Percentiles rank a stretch among this genome's conserved stretches.
These are phyloP conservation scores for Semnornis frantzii DNA, from an alignment of 2,113 vertebrate genomes.

Conservation along the genomic window DNA sequence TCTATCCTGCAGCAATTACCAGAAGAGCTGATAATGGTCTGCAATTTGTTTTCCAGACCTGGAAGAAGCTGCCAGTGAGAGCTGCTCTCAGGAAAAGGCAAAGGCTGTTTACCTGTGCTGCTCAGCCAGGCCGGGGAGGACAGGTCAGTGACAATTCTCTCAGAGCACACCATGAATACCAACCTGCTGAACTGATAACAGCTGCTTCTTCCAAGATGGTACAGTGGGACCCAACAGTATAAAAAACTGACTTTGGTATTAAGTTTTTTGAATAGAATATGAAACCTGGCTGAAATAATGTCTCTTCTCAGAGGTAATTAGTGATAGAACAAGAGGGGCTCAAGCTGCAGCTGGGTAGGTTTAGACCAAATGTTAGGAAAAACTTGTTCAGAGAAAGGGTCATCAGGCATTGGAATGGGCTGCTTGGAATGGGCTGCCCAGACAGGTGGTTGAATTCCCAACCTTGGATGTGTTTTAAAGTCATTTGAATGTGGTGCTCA, in stretches of 20 bases:
- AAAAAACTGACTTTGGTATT: neutral
- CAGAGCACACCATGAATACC: neutral
- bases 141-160: neutral
- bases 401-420: no score
- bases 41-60: constrained; percentile 54
- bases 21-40: constrained; percentile 63
- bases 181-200: neutral
- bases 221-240: neutral
- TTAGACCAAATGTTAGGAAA: no score
- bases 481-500: no score
- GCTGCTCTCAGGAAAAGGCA: neutral
- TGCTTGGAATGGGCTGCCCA: no score
- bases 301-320: no score
- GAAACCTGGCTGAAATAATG: neutral
- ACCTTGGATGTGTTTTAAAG: no score
- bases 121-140: neutral
- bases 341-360: no score
- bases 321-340: no score
- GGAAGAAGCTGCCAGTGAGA: constrained; percentile 21
- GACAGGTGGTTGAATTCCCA: no score
- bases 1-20: constrained; percentile 59
- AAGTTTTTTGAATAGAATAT: neutral
- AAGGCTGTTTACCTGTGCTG: neutral
- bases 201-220: neutral
- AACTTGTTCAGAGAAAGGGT: no score